These are phyloP conservation scores for Agrotis clavis DNA, from an alignment of 2,888 invertebrate genomes.

Conservation along the genomic window DNA sequence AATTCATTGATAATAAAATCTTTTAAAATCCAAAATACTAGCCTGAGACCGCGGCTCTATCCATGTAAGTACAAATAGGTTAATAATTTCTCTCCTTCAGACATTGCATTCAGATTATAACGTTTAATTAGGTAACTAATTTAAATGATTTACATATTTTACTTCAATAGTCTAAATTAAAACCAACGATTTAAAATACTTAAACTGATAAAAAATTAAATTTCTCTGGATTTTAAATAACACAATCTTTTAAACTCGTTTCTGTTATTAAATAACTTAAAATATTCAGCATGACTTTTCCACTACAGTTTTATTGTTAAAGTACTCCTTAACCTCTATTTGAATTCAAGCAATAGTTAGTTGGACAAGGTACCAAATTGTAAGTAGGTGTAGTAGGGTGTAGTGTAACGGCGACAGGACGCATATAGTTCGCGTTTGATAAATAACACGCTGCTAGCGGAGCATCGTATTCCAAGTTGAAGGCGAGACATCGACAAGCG, in stretches of 20 bases:
- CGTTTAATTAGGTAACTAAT: conserved; percentile 11
- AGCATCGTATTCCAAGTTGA: conserved; percentile 76
- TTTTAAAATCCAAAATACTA: conserved; percentile 68
- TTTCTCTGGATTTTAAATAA: conserved; percentile 16
- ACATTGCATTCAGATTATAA: conserved; percentile 17
- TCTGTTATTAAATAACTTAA: conserved; percentile 31
- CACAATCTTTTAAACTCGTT: conserved; percentile 23
- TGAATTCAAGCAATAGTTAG: conserved; percentile 47
- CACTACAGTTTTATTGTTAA: conserved; percentile 14
- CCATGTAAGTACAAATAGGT: conserved; percentile 39
- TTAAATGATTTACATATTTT: conserved; percentile 19
- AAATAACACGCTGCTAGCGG: conserved; percentile 63
- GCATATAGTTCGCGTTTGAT: conserved; percentile 63
- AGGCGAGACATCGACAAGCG: conserved; percentile 73
- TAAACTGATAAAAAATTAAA: conserved; percentile 22
- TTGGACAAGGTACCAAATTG: conserved; percentile 28
- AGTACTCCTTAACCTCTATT: conserved; percentile 23
- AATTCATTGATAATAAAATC: conserved; percentile 76
- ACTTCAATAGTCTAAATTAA: conserved; percentile 10
- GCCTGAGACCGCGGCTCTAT: conserved; percentile 33
- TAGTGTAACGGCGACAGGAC: conserved; percentile 24
- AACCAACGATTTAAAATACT: conserved; percentile 16
- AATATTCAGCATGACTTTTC: conserved; percentile 17
- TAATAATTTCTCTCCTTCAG: conserved; percentile 25
- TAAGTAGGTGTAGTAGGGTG: not conserved